A percentile compares a stretch with the other conserved stretches of the same genome.
phyloP scores from a whole-genome alignment of 1,140 invertebrate genomes.

The Lepidurus arcticus region DNA sequence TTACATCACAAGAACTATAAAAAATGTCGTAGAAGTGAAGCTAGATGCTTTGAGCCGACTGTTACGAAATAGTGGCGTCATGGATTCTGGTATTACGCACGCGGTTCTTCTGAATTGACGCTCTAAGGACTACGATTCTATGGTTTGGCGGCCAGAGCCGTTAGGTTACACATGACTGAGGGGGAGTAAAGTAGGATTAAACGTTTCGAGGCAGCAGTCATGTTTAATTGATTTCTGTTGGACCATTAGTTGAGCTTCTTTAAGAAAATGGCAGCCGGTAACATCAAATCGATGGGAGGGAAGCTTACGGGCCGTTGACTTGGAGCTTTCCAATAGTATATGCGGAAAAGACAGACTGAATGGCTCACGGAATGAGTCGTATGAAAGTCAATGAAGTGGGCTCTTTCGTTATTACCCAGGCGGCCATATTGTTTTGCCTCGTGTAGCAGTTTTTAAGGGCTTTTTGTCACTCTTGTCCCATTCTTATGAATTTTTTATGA shows the following conservation, averaged over 20 bases:
- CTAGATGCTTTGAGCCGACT: too few species aligned
- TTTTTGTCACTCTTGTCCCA: not conserved
- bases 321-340: not conserved
- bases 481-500: constrained; percentile 2
- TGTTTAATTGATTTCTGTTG: not conserved
- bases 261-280: not conserved
- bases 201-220: not conserved
- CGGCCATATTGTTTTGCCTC: not conserved
- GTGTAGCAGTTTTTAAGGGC: not conserved
- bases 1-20: too few species aligned
- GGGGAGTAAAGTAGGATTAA: not conserved
- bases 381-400: constrained; percentile 13
- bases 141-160: not conserved
- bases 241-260: not conserved
- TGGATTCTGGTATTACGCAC: too few species aligned
- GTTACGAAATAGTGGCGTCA: too few species aligned
- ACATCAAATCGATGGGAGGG: not conserved
- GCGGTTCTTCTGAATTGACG: too few species aligned
- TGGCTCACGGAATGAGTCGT: not conserved
- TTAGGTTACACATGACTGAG: not conserved
- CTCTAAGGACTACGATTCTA: not conserved
- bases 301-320: not conserved
- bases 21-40: too few species aligned
- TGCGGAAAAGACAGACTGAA: not conserved
- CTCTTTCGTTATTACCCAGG: not conserved